Conservation (phyloP, 1,140 invertebrate species). For the Ceratoteleas bidentatus region DNA sequence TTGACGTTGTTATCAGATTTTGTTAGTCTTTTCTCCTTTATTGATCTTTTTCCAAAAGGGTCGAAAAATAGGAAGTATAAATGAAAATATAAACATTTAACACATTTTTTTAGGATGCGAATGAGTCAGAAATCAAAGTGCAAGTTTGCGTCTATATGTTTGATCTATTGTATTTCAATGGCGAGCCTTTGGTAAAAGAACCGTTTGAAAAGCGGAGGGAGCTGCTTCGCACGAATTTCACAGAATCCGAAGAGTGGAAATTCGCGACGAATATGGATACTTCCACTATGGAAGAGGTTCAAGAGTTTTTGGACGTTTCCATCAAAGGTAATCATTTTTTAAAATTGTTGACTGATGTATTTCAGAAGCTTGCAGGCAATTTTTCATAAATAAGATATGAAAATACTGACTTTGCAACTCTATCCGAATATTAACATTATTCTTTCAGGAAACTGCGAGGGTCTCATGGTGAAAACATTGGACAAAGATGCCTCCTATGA, state of each 20-base stretch:
- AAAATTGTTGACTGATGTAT: too few species aligned
- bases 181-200: conserved; percentile 90
- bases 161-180: conserved; percentile 98
- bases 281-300: conserved; percentile 94
- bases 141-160: conserved; percentile 99
- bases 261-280: conserved; percentile 94
- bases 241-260: conserved; percentile 91
- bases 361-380: too few species aligned
- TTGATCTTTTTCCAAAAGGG: too few species aligned
- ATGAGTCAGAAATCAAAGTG: conserved; percentile 95
- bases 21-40: too few species aligned
- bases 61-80: conserved; percentile 9
- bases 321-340: conserved; percentile 86
- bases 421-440: too few species aligned
- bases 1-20: too few species aligned
- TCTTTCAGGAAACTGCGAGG: conserved; percentile 94
- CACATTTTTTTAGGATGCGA: conserved; percentile 86
- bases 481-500: conserved; percentile 97
- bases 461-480: conserved; percentile 99
- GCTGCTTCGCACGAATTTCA: conserved; percentile 89
- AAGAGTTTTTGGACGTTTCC: conserved; percentile 97
- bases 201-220: conserved; percentile 89
- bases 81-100: conserved; percentile 1
- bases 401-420: too few species aligned
- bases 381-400: neutral